phyloP scores from a whole-genome alignment of 2,888 invertebrate species.

The Pediacus dermestoides region DNA sequence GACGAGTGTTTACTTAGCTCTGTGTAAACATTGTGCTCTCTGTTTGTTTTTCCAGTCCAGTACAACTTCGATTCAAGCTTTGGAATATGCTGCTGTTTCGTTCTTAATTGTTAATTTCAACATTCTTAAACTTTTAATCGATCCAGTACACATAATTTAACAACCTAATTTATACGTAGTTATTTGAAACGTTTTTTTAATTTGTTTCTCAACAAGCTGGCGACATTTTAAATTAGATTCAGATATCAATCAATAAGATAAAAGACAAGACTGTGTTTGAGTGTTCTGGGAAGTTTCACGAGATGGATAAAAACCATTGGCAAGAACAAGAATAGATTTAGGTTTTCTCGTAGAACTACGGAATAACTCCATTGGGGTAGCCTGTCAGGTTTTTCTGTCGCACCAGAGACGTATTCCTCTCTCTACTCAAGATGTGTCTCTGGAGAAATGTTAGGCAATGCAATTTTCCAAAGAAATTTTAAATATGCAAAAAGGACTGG shows the following conservation, averaged over 20 bases:
- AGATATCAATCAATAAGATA: too few relatives aligned
- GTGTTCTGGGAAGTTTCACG: too few relatives aligned
- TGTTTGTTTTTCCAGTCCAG: constrained; percentile 45
- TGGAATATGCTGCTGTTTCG: constrained; percentile 25
- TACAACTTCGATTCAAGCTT: constrained; percentile 39
- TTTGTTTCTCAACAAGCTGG: too few relatives aligned
- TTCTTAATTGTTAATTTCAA: constrained; percentile 34
- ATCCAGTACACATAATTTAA: constrained; percentile 7
- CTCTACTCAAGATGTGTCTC: neutral
- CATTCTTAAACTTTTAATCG: constrained; percentile 4
- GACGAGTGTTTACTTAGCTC: constrained; percentile 45
- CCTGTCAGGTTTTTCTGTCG: constrained; percentile 8
- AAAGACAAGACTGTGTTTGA: too few relatives aligned
- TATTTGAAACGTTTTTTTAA: too few relatives aligned
- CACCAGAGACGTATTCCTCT: constrained; percentile 2
- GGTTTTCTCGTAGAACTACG: constrained; percentile 1
- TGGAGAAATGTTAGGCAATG: constrained; percentile 6
- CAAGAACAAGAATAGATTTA: constrained; percentile 1
- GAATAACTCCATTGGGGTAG: constrained; percentile 6
- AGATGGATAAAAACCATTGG: too few relatives aligned
- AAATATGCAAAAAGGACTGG: constrained; percentile 2
- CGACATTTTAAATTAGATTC: too few relatives aligned
- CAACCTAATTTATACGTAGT: too few relatives aligned
- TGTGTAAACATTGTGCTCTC: constrained; percentile 43
- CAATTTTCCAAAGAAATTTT: neutral